phyloP scores from a whole-genome alignment of 2,797 vertebrate species.

The Okamejei kenojei region DNA sequence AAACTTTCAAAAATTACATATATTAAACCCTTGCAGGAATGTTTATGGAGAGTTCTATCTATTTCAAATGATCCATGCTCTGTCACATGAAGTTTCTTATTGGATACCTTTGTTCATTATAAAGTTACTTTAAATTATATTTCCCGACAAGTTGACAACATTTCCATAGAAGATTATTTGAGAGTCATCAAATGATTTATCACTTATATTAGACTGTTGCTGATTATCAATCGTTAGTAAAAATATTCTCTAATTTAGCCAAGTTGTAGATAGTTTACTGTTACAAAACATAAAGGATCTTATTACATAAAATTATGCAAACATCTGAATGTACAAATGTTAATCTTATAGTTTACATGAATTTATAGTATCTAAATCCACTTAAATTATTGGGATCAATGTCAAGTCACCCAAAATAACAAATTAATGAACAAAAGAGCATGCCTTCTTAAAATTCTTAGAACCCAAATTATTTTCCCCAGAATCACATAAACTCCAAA shows the following conservation, averaged over 20 bases:
- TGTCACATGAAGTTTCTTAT: not conserved
- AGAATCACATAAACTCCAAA: not conserved
- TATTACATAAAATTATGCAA: not conserved
- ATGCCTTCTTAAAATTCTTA: not conserved
- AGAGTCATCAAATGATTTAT: slow-evolving; percentile 20
- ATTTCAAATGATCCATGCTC: not conserved
- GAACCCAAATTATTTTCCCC: not conserved
- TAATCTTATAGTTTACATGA: not conserved
- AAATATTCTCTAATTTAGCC: not conserved
- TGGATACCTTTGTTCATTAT: not conserved
- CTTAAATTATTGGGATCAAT: not conserved
- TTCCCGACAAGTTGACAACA: not conserved
- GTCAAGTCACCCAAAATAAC: not conserved
- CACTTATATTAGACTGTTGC: not conserved
- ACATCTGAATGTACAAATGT: not conserved
- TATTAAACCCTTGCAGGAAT: not conserved
- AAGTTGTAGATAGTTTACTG: not conserved
- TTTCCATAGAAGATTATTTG: not conserved
- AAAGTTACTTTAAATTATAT: slow-evolving; percentile 39
- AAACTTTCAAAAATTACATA: not conserved
- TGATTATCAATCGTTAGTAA: slow-evolving; percentile 15
- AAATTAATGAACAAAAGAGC: not conserved
- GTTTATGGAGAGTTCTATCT: not conserved
- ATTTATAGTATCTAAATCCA: not conserved
- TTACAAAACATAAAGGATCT: not conserved